Percentiles rank a stretch among this genome's conserved stretches.
Evolutionary conservation across 2,113 vertebrate species (phyloP).

Genomic region (Vidua chalybeata): DNA sequence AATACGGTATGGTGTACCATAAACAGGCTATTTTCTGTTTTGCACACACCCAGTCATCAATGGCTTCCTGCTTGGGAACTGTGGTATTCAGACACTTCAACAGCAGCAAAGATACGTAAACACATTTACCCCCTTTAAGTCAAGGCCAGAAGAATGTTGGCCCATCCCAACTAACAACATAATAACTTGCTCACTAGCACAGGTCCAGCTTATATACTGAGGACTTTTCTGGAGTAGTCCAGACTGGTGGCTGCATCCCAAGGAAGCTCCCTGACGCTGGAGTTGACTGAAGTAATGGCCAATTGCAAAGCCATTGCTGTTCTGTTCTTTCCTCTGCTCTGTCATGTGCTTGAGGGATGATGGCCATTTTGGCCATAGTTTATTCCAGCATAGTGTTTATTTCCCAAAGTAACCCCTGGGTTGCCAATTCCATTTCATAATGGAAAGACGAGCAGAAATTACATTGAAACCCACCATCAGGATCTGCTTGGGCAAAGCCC

Average conservation of each 20-base stretch:
- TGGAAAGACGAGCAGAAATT: background rate
- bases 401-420: background rate
- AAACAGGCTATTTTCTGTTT: background rate
- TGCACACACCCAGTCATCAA: slow-evolving; percentile 1
- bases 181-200: background rate
- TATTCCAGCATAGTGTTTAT: background rate
- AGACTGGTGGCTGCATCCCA: background rate
- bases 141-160: slow-evolving; percentile 17
- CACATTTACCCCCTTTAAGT: background rate
- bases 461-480: background rate
- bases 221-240: background rate
- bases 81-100: slow-evolving; percentile 8
- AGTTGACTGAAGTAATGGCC: background rate
- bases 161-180: background rate
- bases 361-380: background rate
- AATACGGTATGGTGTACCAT: background rate
- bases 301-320: background rate
- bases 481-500: slow-evolving; percentile 5
- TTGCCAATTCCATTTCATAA: background rate
- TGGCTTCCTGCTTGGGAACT: slow-evolving; percentile 35
- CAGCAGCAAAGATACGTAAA: background rate
- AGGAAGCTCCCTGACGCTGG: background rate
- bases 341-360: background rate
- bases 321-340: background rate
- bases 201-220: background rate